A percentile compares a stretch with the other conserved stretches of the same genome.
Evolutionary conservation across 1,140 invertebrate genomes (phyloP).

Genomic region (Lycorma delicatula): DNA sequence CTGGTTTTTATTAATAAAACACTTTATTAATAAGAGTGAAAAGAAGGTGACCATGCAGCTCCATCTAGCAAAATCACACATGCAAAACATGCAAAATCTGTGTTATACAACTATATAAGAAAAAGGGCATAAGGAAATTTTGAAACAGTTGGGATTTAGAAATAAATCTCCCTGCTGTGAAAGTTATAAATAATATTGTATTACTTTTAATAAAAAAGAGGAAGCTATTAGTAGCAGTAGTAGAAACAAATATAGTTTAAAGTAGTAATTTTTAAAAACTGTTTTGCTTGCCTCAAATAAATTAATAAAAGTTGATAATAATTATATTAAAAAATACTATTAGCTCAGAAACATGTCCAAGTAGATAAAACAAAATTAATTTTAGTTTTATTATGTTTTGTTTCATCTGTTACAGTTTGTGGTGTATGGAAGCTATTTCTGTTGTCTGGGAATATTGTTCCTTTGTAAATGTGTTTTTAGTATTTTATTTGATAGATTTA

Average conservation of each 20-base stretch:
- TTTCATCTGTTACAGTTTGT: conserved; percentile 45
- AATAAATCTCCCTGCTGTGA: no score
- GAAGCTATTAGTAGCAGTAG: not conserved
- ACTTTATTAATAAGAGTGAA: not conserved
- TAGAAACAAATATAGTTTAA: not conserved
- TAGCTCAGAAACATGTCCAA: not conserved
- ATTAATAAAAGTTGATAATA: not conserved
- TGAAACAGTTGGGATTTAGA: no score
- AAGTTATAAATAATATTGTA: no score
- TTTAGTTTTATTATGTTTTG: conserved; percentile 10
- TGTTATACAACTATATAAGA: no score
- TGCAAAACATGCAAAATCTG: no score
- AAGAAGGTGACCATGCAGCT: no score
- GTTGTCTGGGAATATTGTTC: conserved; percentile 37
- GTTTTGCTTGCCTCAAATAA: not conserved
- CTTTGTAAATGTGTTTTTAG: no score
- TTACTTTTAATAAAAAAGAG: no score
- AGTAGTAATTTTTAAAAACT: not conserved
- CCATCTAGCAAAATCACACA: no score
- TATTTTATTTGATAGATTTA: no score
- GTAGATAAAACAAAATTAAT: conserved; percentile 7
- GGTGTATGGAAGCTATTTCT: conserved; percentile 52
- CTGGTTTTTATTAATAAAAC: not conserved
- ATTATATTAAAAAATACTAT: not conserved
- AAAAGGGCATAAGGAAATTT: no score